Conservation (phyloP, 2,888 invertebrate species). For the Pyrocoelia pectoralis region DNA sequence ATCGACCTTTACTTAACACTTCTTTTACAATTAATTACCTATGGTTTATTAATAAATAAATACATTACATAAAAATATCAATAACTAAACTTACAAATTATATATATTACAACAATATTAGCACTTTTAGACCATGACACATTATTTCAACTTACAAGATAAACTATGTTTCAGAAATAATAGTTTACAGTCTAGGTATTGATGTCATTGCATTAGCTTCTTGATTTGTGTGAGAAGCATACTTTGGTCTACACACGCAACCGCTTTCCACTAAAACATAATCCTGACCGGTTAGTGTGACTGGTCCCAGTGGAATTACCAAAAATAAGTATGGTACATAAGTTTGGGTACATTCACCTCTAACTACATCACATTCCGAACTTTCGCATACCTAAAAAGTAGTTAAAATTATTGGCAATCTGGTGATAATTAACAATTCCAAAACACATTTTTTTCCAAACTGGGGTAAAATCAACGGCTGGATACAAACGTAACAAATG, state of each 20-base stretch:
- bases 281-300: conserved; percentile 90
- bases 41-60: conserved; percentile 28
- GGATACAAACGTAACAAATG: too few species aligned
- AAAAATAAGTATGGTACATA: conserved; percentile 91
- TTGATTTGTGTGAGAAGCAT: conserved; percentile 53
- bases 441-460: too few species aligned
- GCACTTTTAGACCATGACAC: conserved; percentile 34
- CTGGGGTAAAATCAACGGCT: too few species aligned
- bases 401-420: neutral
- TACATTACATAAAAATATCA: conserved; percentile 23
- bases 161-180: conserved; percentile 1
- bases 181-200: conserved; percentile 54
- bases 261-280: conserved; percentile 95
- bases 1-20: too few species aligned
- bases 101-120: conserved; percentile 34
- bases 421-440: too few species aligned
- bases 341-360: conserved; percentile 91
- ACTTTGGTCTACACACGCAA: conserved; percentile 81
- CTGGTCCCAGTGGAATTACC: conserved; percentile 89
- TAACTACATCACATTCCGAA: conserved; percentile 86
- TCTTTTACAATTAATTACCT: neutral
- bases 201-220: conserved; percentile 56
- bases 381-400: conserved; percentile 71
- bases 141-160: conserved; percentile 15
- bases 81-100: conserved; percentile 19